Conservation (phyloP, 2,797 vertebrate genomes). For the Falco berigora region DNA sequence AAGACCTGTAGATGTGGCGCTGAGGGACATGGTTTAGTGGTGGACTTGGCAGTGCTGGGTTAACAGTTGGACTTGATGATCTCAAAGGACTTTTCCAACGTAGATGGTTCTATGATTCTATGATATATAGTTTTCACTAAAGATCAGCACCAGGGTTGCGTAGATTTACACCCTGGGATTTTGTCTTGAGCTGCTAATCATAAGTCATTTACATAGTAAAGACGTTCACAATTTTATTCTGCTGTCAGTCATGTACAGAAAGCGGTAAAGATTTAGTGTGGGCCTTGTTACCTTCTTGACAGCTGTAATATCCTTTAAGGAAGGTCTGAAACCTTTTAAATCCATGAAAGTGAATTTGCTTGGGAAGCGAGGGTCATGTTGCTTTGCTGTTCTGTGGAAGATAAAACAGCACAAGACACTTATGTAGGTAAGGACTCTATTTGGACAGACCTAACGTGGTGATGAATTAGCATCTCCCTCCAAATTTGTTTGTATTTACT, state of each 20-base stretch:
- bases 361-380: not conserved
- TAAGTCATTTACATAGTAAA: not conserved
- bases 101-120: too few species aligned
- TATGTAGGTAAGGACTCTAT: not conserved
- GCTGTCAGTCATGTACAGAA: not conserved
- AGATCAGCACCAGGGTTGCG: not conserved
- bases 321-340: not conserved
- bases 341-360: not conserved
- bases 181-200: not conserved
- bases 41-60: too few species aligned
- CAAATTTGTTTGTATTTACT: not conserved
- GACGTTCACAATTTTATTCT: not conserved
- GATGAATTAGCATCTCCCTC: not conserved
- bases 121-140: not conserved
- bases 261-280: not conserved
- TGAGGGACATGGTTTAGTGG: too few species aligned
- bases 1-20: too few species aligned
- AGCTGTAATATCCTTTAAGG: not conserved
- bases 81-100: too few species aligned
- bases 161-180: not conserved
- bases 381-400: not conserved
- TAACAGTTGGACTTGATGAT: too few species aligned
- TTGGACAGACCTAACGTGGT: not conserved
- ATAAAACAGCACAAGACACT: not conserved
- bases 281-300: not conserved